Conservation (phyloP, 2,113 vertebrate genomes). For the Thermophis baileyi region DNA sequence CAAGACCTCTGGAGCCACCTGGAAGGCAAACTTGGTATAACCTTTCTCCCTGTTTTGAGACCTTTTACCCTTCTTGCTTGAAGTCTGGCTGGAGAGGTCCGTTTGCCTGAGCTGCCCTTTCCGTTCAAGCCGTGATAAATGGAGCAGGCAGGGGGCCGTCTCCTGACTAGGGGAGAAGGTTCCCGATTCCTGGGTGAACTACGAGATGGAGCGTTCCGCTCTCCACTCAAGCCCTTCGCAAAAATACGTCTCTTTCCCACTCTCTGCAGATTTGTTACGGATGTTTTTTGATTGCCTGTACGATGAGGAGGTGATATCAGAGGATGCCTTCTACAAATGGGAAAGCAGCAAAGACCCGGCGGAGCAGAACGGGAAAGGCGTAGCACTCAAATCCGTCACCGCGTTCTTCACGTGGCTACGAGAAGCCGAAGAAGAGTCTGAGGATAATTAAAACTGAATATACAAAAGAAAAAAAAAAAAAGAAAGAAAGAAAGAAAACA, state of each 20-base stretch:
- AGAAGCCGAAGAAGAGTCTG: conserved; percentile 97
- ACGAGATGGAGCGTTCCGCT: rapidly evolving
- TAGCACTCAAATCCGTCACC: conserved; percentile 93
- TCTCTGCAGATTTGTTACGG: conserved; percentile 83
- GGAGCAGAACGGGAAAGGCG: conserved; percentile 90
- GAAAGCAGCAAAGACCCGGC: conserved; percentile 94
- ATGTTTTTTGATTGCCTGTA: conserved; percentile 99
- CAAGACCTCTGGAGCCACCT: not conserved
- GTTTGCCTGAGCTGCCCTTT: not conserved
- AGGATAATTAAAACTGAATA: conserved; percentile 88
- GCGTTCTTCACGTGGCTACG: conserved; percentile 98
- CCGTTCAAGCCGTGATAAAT: not conserved
- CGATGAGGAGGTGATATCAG: conserved; percentile 96
- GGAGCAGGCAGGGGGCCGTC: too few relatives aligned
- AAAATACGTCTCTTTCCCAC: not conserved
- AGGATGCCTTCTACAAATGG: conserved; percentile 98
- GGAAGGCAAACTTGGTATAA: not conserved
- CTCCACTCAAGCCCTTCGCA: not conserved
- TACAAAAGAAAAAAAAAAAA: conserved; percentile 44
- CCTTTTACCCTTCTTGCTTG: not conserved
- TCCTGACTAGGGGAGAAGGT: too few relatives aligned
- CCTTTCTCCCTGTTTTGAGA: not conserved
- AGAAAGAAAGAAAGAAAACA: not conserved
- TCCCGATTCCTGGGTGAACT: rapidly evolving
- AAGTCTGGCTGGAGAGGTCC: not conserved